Evolutionary conservation across 2,113 vertebrate species (phyloP), one percentile per base, ranked within the genome.

Genomic region (Xyrauchen texanus): DNA sequence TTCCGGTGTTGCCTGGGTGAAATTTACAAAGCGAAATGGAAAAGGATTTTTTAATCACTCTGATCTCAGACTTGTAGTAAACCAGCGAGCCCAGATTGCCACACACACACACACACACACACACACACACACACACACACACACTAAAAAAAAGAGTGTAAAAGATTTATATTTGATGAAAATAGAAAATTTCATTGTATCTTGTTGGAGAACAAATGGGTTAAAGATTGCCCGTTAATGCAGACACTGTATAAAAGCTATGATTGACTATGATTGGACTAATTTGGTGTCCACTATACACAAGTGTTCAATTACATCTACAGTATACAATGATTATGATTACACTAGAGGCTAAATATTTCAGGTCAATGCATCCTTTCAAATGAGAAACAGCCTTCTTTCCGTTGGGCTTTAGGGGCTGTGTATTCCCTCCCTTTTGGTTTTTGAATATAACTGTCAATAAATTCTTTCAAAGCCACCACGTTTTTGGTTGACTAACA

Each of bases 1-100:
- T 67, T 63, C 44, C 34, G 9, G 11, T 53, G 52, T 81, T 61
- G 45, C 73, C 53, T 10, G 47, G 61, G 53, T 85, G 76, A 82
- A 80, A 82, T 86, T 86, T 82, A 67, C 79, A 81, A 76, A 80
- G 65, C 55, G 55, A 80, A 79, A 80, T 88, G 82, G 66, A 76
- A 80, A 71, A 57, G 67, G 69, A 78, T 4, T 64, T 70, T 81
- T 70, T 79, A 78, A 79, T 84, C 60, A 63, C 58, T 61, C 12
- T 11, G 58, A 76, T 81, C 61, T 76, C 70, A 66, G 66, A 51
- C 47, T 51, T 55, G 55, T n/a, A 21, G 57, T 6, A 69, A 76
- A 78, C 55, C 45, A 49, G 6, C n/a, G 7, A 58, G 6, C 53
- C 47, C 13, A 9, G 21, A 21, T 51, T 21, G 46, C 15, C n/a